Base-by-base conservation (phyloP, 2,113 vertebrate genomes). In the Platichthys stellatus region DNA sequence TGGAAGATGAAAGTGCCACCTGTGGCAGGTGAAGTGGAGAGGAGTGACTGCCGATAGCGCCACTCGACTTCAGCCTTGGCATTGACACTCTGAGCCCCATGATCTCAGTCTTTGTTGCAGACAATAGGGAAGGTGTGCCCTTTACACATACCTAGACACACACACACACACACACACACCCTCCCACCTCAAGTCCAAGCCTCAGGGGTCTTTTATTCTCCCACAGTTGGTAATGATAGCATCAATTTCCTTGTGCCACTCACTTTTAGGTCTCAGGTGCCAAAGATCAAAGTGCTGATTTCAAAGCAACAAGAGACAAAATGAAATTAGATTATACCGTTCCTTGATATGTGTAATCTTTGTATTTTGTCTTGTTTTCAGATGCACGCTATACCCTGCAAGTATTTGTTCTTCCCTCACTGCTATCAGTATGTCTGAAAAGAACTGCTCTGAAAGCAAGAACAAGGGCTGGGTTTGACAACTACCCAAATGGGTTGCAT, bases 1-100 rank as follows among this genome's bases (percentile, higher is more conserved):
- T 67, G 61, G 65, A 53, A 78, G 90, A 92, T 93, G 88, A 93
- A 93, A 92, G 89, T 80, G 74, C 76, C 92, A 93, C 92, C 93
- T 94, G 91, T 89, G 89, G 87, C 89, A 90, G 91, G 90, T 92
- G 89, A 89, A 90, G 88, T 86, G 88, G 69, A 84, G 66, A 69
- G 45, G 69, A 90, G 81, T 35, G 72, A 82, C 73, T 76, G 74
- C 75, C 57, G 74, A 72, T 76, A 76, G 74, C 26, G 40, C 51
- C 81, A 72, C 87, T 87, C 74, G 2, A 88, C 89, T 79, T 79
- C 83, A 83, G 79, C 76, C 75, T 35, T 54, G 45, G 67, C 63
- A 23, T 23, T 24, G 76, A 84, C 81, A 77, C 74, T 84, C 76
- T 63, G 17, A n/a, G 56, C 78, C 76, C 72, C 20, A 8, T 8